Conservation (phyloP, 2,797 vertebrate genomes). For the Arnoldichthys spilopterus region DNA sequence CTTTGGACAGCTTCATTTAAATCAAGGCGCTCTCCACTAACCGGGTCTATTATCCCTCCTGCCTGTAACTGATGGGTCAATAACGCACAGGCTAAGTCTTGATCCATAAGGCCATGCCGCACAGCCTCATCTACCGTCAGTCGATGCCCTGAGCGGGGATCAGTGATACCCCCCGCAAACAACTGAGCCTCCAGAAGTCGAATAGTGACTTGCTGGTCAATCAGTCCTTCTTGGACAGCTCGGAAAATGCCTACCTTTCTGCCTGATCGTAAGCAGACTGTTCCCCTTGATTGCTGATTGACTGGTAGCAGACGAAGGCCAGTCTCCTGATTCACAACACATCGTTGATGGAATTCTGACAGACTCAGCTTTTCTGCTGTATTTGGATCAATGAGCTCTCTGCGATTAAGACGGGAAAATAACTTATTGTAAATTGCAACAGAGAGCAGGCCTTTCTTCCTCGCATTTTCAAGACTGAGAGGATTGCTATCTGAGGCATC, state of each 20-base stretch:
- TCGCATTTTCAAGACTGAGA: slow-evolving; percentile 80
- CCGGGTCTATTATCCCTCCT: slow-evolving; percentile 86
- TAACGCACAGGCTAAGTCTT: slow-evolving; percentile 87
- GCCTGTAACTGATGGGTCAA: slow-evolving; percentile 85
- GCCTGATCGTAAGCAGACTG: slow-evolving; percentile 85
- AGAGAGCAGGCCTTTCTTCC: slow-evolving; percentile 74
- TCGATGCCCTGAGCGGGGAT: slow-evolving; percentile 88
- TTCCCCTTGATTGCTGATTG: slow-evolving; percentile 86
- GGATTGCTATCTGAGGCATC: slow-evolving; percentile 61
- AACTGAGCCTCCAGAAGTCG: slow-evolving; percentile 92
- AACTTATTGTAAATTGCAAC: slow-evolving; percentile 74
- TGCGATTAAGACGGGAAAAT: slow-evolving; percentile 69
- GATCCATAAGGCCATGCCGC: slow-evolving; percentile 84
- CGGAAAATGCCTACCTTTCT: slow-evolving; percentile 88
- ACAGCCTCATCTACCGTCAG: slow-evolving; percentile 85
- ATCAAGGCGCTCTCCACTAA: slow-evolving; percentile 81
- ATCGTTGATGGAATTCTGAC: slow-evolving; percentile 81
- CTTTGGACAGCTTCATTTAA: slow-evolving; percentile 85
- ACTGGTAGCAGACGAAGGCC: slow-evolving; percentile 87
- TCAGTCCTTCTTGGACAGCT: slow-evolving; percentile 89
- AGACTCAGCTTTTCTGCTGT: slow-evolving; percentile 87
- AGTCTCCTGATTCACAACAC: slow-evolving; percentile 80
- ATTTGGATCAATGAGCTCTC: slow-evolving; percentile 91
- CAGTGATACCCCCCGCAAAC: slow-evolving; percentile 91
- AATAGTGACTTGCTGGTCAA: slow-evolving; percentile 85